These are phyloP conservation scores for Prinia subflava DNA, from an alignment of 2,113 vertebrate genomes.

Conservation along the genomic window DNA sequence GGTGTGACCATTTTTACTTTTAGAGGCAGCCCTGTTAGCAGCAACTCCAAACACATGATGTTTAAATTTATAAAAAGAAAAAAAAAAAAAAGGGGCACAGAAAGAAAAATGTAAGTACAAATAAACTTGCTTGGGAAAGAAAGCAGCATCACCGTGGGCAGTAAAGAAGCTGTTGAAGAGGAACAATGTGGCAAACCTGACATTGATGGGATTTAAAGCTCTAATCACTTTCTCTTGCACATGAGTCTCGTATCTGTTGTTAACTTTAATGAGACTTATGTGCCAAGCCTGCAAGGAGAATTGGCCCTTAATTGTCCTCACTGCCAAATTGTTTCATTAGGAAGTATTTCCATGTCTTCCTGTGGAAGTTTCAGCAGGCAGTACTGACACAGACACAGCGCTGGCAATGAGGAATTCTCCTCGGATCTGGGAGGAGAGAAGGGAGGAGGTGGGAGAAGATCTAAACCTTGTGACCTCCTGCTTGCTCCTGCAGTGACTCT, in stretches of 20 bases:
- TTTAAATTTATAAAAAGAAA: neutral
- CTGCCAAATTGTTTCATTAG: neutral
- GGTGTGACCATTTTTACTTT: neutral
- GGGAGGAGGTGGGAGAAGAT: too few species aligned
- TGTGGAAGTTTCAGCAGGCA: neutral
- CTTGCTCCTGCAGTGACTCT: neutral
- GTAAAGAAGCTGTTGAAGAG: neutral
- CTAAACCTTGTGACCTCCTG: neutral
- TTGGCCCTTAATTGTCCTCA: neutral
- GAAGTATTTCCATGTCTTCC: neutral
- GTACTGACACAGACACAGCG: neutral
- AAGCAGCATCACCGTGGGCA: neutral
- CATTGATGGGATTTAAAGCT: neutral
- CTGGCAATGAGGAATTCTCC: neutral
- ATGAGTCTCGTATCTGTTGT: slow-evolving; percentile 20
- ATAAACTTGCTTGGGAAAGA: neutral
- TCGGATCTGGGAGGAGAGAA: neutral
- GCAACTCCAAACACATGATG: accelerated
- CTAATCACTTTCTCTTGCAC: neutral
- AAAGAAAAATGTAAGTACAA: neutral
- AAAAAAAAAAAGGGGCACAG: neutral
- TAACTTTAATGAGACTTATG: slow-evolving; percentile 41
- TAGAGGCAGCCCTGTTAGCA: neutral
- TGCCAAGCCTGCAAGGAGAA: slow-evolving; percentile 32
- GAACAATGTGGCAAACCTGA: neutral